These are phyloP conservation scores for Lucilia cuprina DNA, from an alignment of 1,140 invertebrate genomes.

Conservation along the genomic window DNA sequence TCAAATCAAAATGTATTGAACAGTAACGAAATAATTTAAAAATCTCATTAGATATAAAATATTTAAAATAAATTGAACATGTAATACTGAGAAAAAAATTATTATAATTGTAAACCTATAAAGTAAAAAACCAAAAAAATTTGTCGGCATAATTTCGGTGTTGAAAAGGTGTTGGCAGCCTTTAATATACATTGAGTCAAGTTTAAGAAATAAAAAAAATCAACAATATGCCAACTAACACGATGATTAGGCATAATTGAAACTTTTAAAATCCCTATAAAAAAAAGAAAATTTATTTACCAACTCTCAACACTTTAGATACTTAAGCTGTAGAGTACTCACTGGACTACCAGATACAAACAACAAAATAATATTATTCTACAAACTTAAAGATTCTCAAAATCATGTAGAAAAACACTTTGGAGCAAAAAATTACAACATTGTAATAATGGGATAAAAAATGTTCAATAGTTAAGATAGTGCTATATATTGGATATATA, in stretches of 20 bases:
- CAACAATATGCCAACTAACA: neutral
- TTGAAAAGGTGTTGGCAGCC: neutral
- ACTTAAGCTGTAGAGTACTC: neutral
- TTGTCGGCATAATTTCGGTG: neutral
- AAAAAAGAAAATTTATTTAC: neutral
- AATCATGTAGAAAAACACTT: neutral
- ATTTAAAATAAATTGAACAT: neutral
- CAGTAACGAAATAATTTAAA: neutral
- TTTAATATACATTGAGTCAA: neutral
- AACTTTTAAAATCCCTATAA: neutral
- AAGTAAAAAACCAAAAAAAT: neutral
- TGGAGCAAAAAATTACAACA: too few species aligned
- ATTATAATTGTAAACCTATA: neutral
- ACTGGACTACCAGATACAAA: neutral
- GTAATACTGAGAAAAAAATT: neutral
- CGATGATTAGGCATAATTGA: constrained; percentile 5
- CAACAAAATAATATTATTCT: neutral
- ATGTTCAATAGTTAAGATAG: too few species aligned
- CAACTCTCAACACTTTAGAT: constrained; percentile 2
- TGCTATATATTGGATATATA: too few species aligned
- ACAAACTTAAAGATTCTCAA: neutral
- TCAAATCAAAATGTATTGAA: constrained; percentile 21
- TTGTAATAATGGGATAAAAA: too few species aligned
- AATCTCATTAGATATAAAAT: neutral
- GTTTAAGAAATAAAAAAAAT: neutral